Conservation (phyloP, 2,888 invertebrate species). For the Nebria salina region DNA sequence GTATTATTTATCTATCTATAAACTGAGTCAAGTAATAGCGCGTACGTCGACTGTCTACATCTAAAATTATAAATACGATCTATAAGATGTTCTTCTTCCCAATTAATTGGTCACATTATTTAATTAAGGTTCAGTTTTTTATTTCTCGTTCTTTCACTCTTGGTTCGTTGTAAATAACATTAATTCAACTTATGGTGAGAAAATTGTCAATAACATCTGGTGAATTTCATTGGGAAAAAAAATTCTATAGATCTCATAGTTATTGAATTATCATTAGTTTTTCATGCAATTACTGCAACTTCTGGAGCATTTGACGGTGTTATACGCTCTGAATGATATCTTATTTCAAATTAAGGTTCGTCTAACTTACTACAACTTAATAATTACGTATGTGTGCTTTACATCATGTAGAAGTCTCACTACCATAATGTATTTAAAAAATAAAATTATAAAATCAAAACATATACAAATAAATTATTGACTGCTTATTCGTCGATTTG, state of each 20-base stretch:
- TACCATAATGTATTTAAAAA: too few species aligned
- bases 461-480: too few species aligned
- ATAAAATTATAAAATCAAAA: too few species aligned
- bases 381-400: too few species aligned
- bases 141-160: not conserved
- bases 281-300: not conserved
- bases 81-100: slow-evolving; percentile 7
- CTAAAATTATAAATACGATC: not conserved
- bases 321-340: not conserved
- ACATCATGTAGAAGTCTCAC: too few species aligned
- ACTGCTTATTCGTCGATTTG: too few species aligned
- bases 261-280: slow-evolving; percentile 29
- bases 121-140: slow-evolving; percentile 22
- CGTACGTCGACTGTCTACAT: not conserved
- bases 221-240: slow-evolving; percentile 24
- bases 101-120: slow-evolving; percentile 31
- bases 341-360: not conserved
- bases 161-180: not conserved
- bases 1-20: slow-evolving; percentile 40
- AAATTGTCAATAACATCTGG: slow-evolving; percentile 17
- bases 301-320: not conserved
- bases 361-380: not conserved
- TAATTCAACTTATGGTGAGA: slow-evolving; percentile 22
- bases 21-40: slow-evolving; percentile 10
- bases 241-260: slow-evolving; percentile 10